phyloP scores from a whole-genome alignment of 2,113 vertebrate species.

The Donacobius atricapilla region DNA sequence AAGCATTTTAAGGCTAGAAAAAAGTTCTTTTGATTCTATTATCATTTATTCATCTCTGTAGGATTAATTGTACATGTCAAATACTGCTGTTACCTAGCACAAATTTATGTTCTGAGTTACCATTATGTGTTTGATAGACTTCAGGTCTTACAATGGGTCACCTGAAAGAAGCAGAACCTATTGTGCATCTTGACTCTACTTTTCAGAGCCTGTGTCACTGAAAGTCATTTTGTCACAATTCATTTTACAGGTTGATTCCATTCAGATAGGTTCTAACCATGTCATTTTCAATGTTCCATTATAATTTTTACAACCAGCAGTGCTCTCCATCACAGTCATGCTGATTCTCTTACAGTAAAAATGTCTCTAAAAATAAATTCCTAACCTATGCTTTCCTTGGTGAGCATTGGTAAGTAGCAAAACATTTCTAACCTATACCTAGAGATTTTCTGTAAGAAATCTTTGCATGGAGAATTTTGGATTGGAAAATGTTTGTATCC shows the following conservation, averaged over 20 bases:
- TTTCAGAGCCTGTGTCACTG: not conserved
- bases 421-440: constrained; percentile 8
- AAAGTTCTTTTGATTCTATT: not conserved
- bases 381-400: constrained; percentile 1
- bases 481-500: not conserved
- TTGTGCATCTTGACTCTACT: not conserved
- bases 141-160: not conserved
- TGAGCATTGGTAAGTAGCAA: not conserved
- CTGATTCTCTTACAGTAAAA: constrained; percentile 55
- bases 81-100: not conserved
- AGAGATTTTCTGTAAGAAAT: constrained; percentile 6
- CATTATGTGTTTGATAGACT: not conserved
- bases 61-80: not conserved
- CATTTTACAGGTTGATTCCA: constrained; percentile 35
- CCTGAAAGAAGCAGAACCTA: not conserved
- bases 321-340: constrained; percentile 41
- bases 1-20: not conserved
- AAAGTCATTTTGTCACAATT: not conserved
- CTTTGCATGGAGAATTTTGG: not conserved
- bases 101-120: not conserved
- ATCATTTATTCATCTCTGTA: not conserved
- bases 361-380: constrained; percentile 66
- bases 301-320: constrained; percentile 29
- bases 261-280: constrained; percentile 33
- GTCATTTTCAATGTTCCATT: constrained; percentile 57